These are phyloP conservation scores for Drosophila sechellia DNA, from an alignment of 1,140 invertebrate species.

Conservation along the genomic window DNA sequence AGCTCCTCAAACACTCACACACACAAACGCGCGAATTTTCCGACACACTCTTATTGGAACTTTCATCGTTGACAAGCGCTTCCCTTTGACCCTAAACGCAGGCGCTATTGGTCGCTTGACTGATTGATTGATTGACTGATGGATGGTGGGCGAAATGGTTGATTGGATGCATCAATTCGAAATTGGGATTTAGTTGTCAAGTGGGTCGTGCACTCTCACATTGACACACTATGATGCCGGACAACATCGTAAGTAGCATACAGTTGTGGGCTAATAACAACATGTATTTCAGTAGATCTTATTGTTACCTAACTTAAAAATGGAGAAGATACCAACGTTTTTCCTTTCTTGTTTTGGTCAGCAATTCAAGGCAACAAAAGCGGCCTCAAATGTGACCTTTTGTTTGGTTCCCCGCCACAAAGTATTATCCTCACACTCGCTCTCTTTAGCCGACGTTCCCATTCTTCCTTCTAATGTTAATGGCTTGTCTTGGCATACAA, in stretches of 20 bases:
- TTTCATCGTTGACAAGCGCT: conserved; percentile 55
- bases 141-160: conserved; percentile 46
- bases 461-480: conserved; percentile 53
- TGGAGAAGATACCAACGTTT: not conserved
- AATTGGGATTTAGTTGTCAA: conserved; percentile 53
- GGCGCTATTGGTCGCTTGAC: conserved; percentile 54
- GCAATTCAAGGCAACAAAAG: conserved; percentile 55
- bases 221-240: conserved; percentile 4
- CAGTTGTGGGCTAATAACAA: not conserved
- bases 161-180: conserved; percentile 44
- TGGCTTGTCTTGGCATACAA: conserved; percentile 69
- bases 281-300: too few species aligned
- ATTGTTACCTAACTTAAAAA: too few species aligned
- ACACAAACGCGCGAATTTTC: conserved; percentile 7
- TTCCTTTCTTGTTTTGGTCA: not conserved
- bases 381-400: conserved; percentile 31
- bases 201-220: conserved; percentile 9
- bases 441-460: not conserved
- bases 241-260: conserved; percentile 10
- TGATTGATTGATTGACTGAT: conserved; percentile 69
- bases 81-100: conserved; percentile 56
- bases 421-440: conserved; percentile 3
- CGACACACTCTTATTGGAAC: conserved; percentile 31
- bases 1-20: conserved; percentile 17
- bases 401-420: conserved; percentile 27